A percentile compares a stretch with the other conserved stretches of the same genome.
Conservation (phyloP, 2,888 invertebrate genomes). For the Megastigmus dorsalis region DNA sequence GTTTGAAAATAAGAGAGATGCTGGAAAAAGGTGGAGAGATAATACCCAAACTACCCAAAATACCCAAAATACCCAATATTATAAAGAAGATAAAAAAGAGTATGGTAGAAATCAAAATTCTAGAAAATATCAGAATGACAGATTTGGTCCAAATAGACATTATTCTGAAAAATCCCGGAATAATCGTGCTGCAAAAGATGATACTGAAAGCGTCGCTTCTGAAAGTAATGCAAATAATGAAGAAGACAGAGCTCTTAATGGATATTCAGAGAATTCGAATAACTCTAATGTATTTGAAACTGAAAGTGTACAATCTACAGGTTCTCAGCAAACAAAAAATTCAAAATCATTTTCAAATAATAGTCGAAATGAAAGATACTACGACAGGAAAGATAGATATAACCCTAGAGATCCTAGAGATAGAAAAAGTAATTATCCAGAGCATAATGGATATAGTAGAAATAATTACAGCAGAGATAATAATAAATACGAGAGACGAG, state of each 20-base stretch:
- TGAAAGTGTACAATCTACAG: conserved; percentile 23
- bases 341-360: conserved; percentile 53
- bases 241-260: conserved; percentile 34
- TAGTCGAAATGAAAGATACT: conserved; percentile 51
- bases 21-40: conserved; percentile 54
- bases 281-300: conserved; percentile 36
- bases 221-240: conserved; percentile 29
- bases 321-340: conserved; percentile 47
- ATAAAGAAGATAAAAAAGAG: conserved; percentile 52
- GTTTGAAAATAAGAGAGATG: conserved; percentile 56
- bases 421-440: conserved; percentile 60
- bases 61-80: conserved; percentile 54
- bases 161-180: conserved; percentile 36
- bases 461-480: conserved; percentile 53
- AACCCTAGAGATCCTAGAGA: conserved; percentile 57
- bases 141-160: conserved; percentile 56
- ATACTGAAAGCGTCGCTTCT: conserved; percentile 23
- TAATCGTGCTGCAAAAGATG: conserved; percentile 34
- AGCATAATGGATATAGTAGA: conserved; percentile 56
- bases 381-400: conserved; percentile 51
- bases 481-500: conserved; percentile 55
- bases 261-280: conserved; percentile 40
- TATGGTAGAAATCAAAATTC: conserved; percentile 57
- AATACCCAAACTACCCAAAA: conserved; percentile 54
- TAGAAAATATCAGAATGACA: conserved; percentile 62